These are phyloP conservation scores for Latrodectus elegans DNA, from an alignment of 2,888 invertebrate genomes.

Conservation along the genomic window DNA sequence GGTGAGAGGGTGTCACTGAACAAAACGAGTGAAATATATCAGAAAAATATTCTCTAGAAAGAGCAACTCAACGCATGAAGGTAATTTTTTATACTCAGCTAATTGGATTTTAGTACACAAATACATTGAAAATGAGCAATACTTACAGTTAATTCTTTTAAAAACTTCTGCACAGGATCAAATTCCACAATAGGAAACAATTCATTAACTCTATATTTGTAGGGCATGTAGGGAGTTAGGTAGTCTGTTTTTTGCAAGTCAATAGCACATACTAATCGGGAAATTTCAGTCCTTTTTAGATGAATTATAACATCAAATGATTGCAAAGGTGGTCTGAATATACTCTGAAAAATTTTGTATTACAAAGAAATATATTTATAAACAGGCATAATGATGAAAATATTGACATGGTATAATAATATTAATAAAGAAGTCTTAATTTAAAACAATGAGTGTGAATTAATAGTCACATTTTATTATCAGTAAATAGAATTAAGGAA, in stretches of 20 bases:
- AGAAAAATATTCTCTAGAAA: too few relatives aligned
- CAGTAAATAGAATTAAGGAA: too few relatives aligned
- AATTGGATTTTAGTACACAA: too few relatives aligned
- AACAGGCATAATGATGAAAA: too few relatives aligned
- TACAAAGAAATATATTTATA: too few relatives aligned
- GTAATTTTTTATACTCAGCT: too few relatives aligned
- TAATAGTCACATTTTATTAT: too few relatives aligned
- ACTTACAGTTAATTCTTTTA: conserved; percentile 84
- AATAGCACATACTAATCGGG: conserved; percentile 77
- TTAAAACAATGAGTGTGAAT: too few relatives aligned
- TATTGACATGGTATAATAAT: too few relatives aligned
- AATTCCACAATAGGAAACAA: conserved; percentile 84
- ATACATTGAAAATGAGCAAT: neutral
- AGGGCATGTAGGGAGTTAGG: conserved; percentile 71
- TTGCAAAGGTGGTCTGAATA: conserved; percentile 81
- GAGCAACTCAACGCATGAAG: too few relatives aligned
- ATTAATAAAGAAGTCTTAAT: too few relatives aligned
- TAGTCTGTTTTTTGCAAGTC: conserved; percentile 72
- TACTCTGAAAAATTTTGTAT: conserved; percentile 73
- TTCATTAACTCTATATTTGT: conserved; percentile 74
- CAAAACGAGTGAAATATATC: neutral
- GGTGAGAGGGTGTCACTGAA: too few relatives aligned
- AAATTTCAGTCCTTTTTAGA: conserved; percentile 77
- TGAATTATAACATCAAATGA: conserved; percentile 87
- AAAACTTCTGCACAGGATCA: conserved; percentile 83